Conservation (phyloP, 1,140 invertebrate species). For the Berghia stephanieae region DNA sequence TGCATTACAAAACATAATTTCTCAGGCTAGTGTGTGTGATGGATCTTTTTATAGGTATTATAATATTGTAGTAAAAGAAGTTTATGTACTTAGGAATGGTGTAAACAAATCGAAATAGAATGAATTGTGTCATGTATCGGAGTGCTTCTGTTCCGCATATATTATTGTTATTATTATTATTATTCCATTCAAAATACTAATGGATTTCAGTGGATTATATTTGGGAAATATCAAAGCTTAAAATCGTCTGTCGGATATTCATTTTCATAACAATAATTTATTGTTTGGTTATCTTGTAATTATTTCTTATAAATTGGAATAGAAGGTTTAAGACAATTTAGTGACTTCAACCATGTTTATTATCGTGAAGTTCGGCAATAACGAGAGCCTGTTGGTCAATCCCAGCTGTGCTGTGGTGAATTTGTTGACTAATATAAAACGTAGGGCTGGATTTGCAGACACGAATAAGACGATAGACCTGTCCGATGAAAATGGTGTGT, state of each 20-base stretch:
- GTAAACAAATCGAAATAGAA: no score
- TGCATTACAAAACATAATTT: no score
- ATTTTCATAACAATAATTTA: not conserved
- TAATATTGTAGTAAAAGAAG: no score
- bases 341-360: conserved; percentile 51
- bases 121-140: no score
- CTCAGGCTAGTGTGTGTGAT: no score
- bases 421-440: conserved; percentile 58
- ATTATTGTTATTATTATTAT: not conserved
- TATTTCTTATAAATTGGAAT: not conserved
- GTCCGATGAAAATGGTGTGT: conserved; percentile 61
- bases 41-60: no score
- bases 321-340: no score
- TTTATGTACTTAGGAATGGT: no score
- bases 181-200: not conserved
- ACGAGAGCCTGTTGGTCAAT: conserved; percentile 59
- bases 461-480: conserved; percentile 55
- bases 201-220: not conserved
- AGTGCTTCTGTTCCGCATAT: no score
- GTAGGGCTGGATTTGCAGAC: conserved; percentile 54
- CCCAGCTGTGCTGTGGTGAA: conserved; percentile 61
- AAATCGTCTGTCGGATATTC: not conserved
- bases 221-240: not conserved
- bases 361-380: conserved; percentile 61
- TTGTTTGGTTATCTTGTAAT: not conserved